phyloP scores from a whole-genome alignment of 2,888 invertebrate species.

The Agonopterix arenella region DNA sequence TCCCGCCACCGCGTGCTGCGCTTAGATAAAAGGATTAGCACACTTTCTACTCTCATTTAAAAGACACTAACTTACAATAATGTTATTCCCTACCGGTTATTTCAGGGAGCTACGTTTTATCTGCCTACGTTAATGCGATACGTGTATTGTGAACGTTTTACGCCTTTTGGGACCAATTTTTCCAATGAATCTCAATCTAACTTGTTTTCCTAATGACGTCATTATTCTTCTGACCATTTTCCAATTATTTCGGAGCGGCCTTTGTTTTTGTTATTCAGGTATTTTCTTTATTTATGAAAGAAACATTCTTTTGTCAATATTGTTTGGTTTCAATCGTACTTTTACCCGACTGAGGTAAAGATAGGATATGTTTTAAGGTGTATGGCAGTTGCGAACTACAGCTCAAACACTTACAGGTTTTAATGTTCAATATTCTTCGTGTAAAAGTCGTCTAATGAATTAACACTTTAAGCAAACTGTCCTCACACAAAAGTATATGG shows the following conservation, averaged over 20 bases:
- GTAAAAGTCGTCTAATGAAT: no score
- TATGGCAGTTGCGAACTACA: no score
- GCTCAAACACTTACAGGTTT: no score
- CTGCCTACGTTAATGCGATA: not conserved
- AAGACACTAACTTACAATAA: constrained; percentile 19
- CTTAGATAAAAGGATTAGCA: constrained; percentile 65
- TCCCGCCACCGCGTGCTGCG: constrained; percentile 49
- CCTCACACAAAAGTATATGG: no score
- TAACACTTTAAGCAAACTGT: no score
- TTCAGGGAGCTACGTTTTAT: not conserved
- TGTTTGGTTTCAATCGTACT: no score
- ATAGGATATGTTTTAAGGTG: no score
- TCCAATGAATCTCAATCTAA: constrained; percentile 5
- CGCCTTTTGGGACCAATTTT: constrained; percentile 5
- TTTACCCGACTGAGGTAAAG: no score
- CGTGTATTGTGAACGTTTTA: not conserved
- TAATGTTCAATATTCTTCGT: no score
- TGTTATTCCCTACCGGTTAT: no score
- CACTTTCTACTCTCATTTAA: constrained; percentile 44
- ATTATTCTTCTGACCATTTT: constrained; percentile 7
- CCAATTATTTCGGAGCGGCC: constrained; percentile 5
- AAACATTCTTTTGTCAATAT: no score
- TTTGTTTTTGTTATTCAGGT: not conserved
- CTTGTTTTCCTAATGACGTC: constrained; percentile 8
- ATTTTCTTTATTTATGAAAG: not conserved